phyloP scores from a whole-genome alignment of 1,140 invertebrate species.

The Zaprionus camerounensis region DNA sequence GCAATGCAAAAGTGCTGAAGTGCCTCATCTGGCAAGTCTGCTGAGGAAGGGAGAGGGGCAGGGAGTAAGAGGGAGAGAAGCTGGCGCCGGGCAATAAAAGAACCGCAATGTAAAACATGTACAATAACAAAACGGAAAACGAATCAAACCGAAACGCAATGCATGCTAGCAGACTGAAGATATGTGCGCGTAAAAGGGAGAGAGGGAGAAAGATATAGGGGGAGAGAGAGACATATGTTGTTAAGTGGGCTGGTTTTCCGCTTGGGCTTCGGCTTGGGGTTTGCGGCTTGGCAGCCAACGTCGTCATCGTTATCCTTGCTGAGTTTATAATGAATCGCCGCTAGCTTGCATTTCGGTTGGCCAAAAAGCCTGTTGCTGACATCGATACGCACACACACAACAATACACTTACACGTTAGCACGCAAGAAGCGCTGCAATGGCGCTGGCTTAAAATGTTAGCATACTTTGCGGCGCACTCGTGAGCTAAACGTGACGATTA shows the following conservation, averaged over 20 bases:
- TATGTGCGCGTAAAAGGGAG: background rate
- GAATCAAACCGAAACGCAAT: slow-evolving; percentile 43
- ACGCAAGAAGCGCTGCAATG: background rate
- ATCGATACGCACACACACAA: slow-evolving; percentile 17
- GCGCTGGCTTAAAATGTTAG: slow-evolving; percentile 18
- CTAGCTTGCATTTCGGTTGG: slow-evolving; percentile 32
- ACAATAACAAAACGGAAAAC: slow-evolving; percentile 26
- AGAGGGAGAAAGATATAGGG: background rate
- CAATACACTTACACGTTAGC: background rate
- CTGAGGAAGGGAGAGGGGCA: background rate
- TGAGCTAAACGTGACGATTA: slow-evolving; percentile 46
- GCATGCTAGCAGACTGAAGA: slow-evolving; percentile 43
- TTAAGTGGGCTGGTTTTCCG: slow-evolving; percentile 40
- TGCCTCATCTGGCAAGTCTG: slow-evolving; percentile 7
- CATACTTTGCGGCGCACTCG: slow-evolving; percentile 50
- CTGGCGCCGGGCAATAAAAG: slow-evolving; percentile 7
- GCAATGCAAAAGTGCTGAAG: slow-evolving; percentile 10
- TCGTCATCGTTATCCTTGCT: slow-evolving; percentile 34
- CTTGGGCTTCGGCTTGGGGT: slow-evolving; percentile 24
- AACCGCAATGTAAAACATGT: slow-evolving; percentile 24
- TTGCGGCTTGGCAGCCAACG: slow-evolving; percentile 28
- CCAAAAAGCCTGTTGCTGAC: slow-evolving; percentile 65
- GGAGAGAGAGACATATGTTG: background rate
- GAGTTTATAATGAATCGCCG: slow-evolving; percentile 59
- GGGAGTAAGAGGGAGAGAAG: background rate